Conservation (phyloP, 2,113 vertebrate genomes). For the Polypterus bichir region DNA sequence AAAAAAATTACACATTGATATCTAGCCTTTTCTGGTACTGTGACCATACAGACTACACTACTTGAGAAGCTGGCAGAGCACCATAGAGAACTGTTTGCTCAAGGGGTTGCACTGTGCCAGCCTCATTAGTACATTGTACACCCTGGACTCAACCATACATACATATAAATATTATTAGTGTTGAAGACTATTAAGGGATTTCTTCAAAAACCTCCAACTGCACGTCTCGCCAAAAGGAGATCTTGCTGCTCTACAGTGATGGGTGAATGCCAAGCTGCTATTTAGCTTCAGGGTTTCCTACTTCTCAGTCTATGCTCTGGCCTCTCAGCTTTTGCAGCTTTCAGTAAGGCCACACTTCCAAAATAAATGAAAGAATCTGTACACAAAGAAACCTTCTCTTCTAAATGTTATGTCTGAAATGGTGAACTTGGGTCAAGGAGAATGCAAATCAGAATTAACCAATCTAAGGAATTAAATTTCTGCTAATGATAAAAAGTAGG, state of each 20-base stretch:
- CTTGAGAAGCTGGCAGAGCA: neutral
- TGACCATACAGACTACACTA: neutral
- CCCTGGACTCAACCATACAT: conserved; percentile 23
- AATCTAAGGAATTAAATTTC: too few species aligned
- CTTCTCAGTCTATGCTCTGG: neutral
- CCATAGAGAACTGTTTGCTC: conserved; percentile 6
- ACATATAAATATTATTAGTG: conserved; percentile 35
- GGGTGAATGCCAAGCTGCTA: conserved; percentile 28
- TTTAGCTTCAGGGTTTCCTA: conserved; percentile 31
- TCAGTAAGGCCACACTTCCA: neutral
- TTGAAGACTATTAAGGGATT: conserved; percentile 38
- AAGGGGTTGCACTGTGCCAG: conserved; percentile 19
- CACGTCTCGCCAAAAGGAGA: conserved; percentile 41
- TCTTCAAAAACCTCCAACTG: conserved; percentile 26
- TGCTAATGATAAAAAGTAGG: too few species aligned
- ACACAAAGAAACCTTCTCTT: conserved; percentile 3
- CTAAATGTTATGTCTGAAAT: neutral
- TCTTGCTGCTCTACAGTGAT: conserved; percentile 23
- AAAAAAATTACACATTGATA: neutral
- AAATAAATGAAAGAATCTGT: neutral
- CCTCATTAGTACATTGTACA: conserved; percentile 29
- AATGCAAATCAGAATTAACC: too few species aligned
- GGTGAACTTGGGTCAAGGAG: too few species aligned
- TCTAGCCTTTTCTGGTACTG: neutral
- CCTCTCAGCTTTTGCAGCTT: neutral